Percentiles rank a stretch among this genome's conserved stretches.
Conservation (phyloP, 2,113 vertebrate species). For the Elaphurus davidianus region DNA sequence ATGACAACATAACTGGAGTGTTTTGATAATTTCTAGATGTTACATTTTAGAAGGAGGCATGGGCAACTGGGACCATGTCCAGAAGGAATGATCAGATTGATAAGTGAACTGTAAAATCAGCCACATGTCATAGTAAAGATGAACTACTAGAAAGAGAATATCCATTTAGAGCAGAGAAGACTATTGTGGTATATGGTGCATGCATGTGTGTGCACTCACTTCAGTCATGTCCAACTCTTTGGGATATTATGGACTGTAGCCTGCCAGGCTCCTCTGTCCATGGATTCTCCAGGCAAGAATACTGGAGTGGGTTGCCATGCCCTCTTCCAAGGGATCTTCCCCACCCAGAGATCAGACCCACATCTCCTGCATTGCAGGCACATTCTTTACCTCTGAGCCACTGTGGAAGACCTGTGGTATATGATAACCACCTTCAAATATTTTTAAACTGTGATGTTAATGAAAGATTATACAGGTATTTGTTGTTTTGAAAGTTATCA, state of each 20-base stretch:
- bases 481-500: neutral
- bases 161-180: neutral
- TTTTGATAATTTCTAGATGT: conserved; percentile 52
- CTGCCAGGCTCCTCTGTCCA: neutral
- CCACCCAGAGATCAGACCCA: neutral
- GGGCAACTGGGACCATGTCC: neutral
- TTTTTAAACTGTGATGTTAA: neutral
- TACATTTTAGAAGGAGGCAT: conserved; percentile 10
- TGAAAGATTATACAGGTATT: neutral
- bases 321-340: neutral
- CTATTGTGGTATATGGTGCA: neutral
- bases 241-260: neutral
- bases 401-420: neutral
- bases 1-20: conserved; percentile 27
- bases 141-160: neutral
- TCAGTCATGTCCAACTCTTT: neutral
- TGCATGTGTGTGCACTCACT: neutral
- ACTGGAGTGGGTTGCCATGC: neutral
- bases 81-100: conserved; percentile 27
- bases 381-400: neutral
- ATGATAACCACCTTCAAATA: neutral
- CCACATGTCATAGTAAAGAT: neutral
- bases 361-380: fast-evolving
- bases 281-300: neutral
- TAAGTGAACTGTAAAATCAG: neutral